Evolutionary conservation across 1,140 invertebrate genomes (phyloP).

Genomic region (Conus ventricosus): DNA sequence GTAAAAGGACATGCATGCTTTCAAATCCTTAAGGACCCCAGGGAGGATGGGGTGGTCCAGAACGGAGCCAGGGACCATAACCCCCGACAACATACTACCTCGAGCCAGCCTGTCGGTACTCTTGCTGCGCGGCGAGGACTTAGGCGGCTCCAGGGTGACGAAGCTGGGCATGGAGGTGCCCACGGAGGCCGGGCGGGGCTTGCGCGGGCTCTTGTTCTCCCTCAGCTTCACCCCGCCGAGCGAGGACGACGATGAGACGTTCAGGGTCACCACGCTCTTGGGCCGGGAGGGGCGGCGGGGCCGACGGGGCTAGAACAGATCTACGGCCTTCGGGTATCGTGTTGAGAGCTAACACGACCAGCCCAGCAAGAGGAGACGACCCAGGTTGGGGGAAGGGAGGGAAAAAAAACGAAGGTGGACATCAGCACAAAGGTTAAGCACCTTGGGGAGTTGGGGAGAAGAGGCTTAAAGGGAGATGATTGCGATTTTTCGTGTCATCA

Average conservation of each 20-base stretch:
- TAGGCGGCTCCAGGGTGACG: slow-evolving; percentile 57
- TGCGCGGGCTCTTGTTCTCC: slow-evolving; percentile 60
- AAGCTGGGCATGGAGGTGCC: slow-evolving; percentile 68
- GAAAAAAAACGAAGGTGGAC: slow-evolving; percentile 24
- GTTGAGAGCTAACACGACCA: slow-evolving; percentile 59
- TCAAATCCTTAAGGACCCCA: no score
- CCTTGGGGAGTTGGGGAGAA: no score
- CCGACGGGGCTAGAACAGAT: slow-evolving; percentile 68
- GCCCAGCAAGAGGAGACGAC: slow-evolving; percentile 1
- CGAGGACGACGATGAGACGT: slow-evolving; percentile 16
- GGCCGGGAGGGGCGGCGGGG: slow-evolving; percentile 56
- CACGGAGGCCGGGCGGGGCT: slow-evolving; percentile 68
- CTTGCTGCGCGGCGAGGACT: slow-evolving; percentile 56
- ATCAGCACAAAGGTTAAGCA: slow-evolving; percentile 21
- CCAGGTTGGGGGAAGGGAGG: slow-evolving; percentile 17
- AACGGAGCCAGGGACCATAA: no score
- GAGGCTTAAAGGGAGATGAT: no score
- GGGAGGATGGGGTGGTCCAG: no score
- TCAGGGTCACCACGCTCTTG: slow-evolving; percentile 61
- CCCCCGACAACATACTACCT: slow-evolving; percentile 49
- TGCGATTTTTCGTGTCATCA: no score
- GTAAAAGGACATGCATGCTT: no score
- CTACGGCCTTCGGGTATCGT: slow-evolving; percentile 69
- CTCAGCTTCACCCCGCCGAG: slow-evolving; percentile 53
- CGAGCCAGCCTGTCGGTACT: slow-evolving; percentile 64